Base-by-base conservation (phyloP, 2,797 vertebrate genomes). In the Cyclopterus lumpus region DNA sequence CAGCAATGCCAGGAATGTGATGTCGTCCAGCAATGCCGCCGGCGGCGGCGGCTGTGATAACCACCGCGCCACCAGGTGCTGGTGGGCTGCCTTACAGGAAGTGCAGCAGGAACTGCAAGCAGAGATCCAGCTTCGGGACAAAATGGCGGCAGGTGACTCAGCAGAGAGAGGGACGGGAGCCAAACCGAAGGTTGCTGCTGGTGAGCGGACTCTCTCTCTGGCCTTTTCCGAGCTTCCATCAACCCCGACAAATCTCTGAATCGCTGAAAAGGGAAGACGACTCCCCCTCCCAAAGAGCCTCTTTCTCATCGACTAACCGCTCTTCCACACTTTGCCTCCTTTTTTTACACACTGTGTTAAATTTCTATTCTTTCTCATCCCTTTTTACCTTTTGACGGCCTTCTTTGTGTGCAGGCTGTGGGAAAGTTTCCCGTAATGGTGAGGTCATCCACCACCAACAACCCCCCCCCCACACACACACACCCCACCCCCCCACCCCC, bases 391-490 rank as follows among this genome's bases (percentile, higher is more conserved):
- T 94, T 90, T 94, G 94, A 94, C 90, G 93, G 93, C 92, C 81
- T 89, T 93, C 94, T 94, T 95, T 95, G 94, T 95, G 89, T 92
- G 81, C 89, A 91, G 93, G 91, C 94, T 95, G 94, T 95, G 94
- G 94, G 94, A 95, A 95, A 94, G 93, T 94, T 93, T 94, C 84
- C 88, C 88, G 88, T 94, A 91, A 92, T 93, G 93, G 92, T 95
- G 94, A 94, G 94, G 92, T 95, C 94, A 95, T 94, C 91, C 90
- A 77, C 89, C 87, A 87, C 81, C 74, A 38, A 62, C 88, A 83
- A 65, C 71, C 38, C 66, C 44, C 70, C 69, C 4, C 22, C 14
- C 70, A 8, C 34, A n/a, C n/a, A n/a, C n/a, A n/a, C n/a, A n/a
- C n/a, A n/a, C 55, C 48, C 42, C 30, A 70, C 62, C 55, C 22